Conservation (phyloP, 2,113 vertebrate species). For the Chamaetylas fuelleborni region DNA sequence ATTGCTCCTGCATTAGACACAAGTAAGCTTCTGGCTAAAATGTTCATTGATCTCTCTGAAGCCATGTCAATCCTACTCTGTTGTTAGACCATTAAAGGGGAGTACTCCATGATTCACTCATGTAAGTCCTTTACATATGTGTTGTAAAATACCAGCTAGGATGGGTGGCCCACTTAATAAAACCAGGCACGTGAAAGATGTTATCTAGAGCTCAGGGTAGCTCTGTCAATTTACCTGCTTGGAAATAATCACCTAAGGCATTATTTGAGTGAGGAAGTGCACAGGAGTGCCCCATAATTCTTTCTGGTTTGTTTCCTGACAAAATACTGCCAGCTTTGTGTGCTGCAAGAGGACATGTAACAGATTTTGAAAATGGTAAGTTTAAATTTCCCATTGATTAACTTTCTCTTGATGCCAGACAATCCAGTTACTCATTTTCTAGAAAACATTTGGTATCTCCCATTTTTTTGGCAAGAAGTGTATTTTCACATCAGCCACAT, state of each 20-base stretch:
- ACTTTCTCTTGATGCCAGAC: neutral
- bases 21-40: constrained; percentile 41
- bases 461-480: neutral
- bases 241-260: neutral
- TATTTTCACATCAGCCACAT: neutral
- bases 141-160: neutral
- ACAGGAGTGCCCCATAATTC: neutral
- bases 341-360: neutral
- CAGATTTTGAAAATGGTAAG: neutral
- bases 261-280: neutral
- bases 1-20: constrained; percentile 49
- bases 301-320: neutral
- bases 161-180: neutral
- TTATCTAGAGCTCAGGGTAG: neutral
- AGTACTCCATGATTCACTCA: neutral
- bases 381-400: neutral
- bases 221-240: neutral
- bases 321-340: neutral
- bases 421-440: neutral
- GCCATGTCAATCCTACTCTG: neutral
- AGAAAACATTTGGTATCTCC: fast-evolving
- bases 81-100: constrained; percentile 22
- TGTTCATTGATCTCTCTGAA: constrained; percentile 57
- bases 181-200: neutral
- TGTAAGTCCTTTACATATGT: neutral